Conservation (phyloP, 2,797 vertebrate species). For the Gambusia yucatana region DNA sequence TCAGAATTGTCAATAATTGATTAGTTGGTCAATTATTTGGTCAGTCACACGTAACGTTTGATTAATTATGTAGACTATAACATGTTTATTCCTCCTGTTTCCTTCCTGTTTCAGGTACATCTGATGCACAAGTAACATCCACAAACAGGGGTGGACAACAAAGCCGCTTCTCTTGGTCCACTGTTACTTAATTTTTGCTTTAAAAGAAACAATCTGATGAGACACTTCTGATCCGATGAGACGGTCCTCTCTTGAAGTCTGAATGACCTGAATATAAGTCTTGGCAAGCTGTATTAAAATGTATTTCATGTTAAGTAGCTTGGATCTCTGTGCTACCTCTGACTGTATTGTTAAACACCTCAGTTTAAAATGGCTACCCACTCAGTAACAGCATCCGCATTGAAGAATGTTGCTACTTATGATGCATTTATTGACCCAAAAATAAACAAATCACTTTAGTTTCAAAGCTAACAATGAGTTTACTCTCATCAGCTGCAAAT, state of each 20-base stretch:
- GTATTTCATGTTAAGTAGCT: not conserved
- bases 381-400: not conserved
- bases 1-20: not conserved
- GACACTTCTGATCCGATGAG: too few species aligned
- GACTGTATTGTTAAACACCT: not conserved
- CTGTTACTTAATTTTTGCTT: too few species aligned
- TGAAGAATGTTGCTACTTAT: not conserved
- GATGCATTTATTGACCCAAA: not conserved
- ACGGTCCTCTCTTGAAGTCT: not conserved
- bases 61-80: too few species aligned
- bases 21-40: too few species aligned
- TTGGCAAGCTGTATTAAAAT: not conserved
- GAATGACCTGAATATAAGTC: not conserved
- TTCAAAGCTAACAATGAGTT: too few species aligned
- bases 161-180: too few species aligned
- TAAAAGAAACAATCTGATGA: too few species aligned
- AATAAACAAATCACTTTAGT: not conserved
- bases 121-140: too few species aligned
- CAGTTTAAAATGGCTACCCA: not conserved
- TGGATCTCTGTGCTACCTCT: not conserved
- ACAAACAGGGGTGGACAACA: too few species aligned
- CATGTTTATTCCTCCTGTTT: too few species aligned
- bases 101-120: too few species aligned
- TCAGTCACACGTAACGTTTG: too few species aligned
- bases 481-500: not conserved